phyloP scores from a whole-genome alignment of 2,113 vertebrate genomes.

The Trogon melanurus region DNA sequence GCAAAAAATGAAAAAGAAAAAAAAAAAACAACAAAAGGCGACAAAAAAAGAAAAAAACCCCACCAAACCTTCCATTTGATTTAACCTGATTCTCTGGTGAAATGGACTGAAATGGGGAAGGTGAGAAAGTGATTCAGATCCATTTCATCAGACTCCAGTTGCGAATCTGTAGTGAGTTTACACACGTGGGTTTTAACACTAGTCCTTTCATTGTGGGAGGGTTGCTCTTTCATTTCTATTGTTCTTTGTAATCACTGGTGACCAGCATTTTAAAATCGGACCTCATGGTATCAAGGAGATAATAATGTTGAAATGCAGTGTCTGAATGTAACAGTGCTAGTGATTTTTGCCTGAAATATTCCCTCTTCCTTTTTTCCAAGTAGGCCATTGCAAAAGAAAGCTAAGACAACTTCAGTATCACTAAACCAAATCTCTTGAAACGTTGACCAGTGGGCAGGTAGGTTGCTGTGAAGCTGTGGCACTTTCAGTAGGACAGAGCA shows the following conservation, averaged over 20 bases:
- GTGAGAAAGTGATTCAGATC: slow-evolving; percentile 20
- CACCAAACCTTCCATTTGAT: slow-evolving; percentile 27
- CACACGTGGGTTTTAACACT: slow-evolving; percentile 77
- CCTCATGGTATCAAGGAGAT: slow-evolving; percentile 46
- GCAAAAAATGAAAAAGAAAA: neutral
- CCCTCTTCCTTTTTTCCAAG: neutral
- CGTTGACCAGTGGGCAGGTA: neutral
- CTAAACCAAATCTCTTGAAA: slow-evolving; percentile 22
- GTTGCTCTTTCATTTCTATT: slow-evolving; percentile 38
- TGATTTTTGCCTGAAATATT: slow-evolving; percentile 57
- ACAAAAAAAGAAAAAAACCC: neutral
- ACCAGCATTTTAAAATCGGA: slow-evolving; percentile 66
- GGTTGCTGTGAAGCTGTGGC: neutral
- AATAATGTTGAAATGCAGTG: slow-evolving; percentile 44
- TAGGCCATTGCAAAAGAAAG: slow-evolving; percentile 7
- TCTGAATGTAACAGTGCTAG: slow-evolving; percentile 61
- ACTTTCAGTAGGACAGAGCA: neutral
- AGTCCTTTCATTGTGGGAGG: slow-evolving; percentile 69
- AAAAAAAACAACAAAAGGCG: neutral
- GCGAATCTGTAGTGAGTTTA: slow-evolving; percentile 71
- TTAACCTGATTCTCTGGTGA: slow-evolving; percentile 70
- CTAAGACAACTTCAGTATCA: slow-evolving; percentile 24
- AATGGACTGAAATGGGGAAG: slow-evolving; percentile 34
- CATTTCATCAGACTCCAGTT: slow-evolving; percentile 59
- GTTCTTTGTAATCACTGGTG: slow-evolving; percentile 61